These are phyloP conservation scores for Luffia ferchaultella DNA, from an alignment of 2,888 invertebrate species.

Conservation along the genomic window DNA sequence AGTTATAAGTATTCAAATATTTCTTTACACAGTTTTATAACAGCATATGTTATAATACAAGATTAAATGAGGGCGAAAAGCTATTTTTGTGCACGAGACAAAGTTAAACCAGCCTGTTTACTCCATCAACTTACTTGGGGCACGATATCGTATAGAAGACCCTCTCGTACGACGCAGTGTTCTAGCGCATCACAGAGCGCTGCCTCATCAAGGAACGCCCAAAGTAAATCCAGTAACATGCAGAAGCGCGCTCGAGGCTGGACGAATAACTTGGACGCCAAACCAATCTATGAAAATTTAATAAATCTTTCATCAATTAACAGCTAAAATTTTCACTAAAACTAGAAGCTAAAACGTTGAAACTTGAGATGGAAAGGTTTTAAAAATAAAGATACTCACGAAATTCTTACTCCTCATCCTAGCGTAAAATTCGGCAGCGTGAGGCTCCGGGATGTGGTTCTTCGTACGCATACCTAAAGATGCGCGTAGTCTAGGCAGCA, in stretches of 20 bases:
- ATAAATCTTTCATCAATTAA: too few relatives aligned
- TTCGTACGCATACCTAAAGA: slow-evolving; percentile 33
- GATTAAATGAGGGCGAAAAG: too few relatives aligned
- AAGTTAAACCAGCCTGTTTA: slow-evolving; percentile 8
- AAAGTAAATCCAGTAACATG: slow-evolving; percentile 65
- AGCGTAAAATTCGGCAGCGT: slow-evolving; percentile 29
- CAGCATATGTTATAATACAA: too few relatives aligned
- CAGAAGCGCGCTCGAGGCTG: slow-evolving; percentile 41
- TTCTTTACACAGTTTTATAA: too few relatives aligned
- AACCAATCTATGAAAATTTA: too few relatives aligned
- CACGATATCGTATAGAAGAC: slow-evolving; percentile 70
- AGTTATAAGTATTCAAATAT: too few relatives aligned
- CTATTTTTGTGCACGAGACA: too few relatives aligned
- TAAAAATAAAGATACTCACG: slow-evolving; percentile 26
- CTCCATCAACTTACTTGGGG: too few relatives aligned
- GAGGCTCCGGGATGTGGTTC: slow-evolving; percentile 21
- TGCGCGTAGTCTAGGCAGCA: slow-evolving; percentile 64
- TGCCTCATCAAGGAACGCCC: slow-evolving; percentile 72
- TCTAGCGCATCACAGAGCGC: slow-evolving; percentile 71
- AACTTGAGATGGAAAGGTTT: neutral
- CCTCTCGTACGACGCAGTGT: slow-evolving; percentile 66
- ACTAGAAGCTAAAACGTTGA: neutral
- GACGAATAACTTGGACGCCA: slow-evolving; percentile 28
- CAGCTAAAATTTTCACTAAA: neutral
- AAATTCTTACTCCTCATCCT: slow-evolving; percentile 30